phyloP scores from a whole-genome alignment of 2,888 invertebrate species.

The Amblyjoppa proteus region DNA sequence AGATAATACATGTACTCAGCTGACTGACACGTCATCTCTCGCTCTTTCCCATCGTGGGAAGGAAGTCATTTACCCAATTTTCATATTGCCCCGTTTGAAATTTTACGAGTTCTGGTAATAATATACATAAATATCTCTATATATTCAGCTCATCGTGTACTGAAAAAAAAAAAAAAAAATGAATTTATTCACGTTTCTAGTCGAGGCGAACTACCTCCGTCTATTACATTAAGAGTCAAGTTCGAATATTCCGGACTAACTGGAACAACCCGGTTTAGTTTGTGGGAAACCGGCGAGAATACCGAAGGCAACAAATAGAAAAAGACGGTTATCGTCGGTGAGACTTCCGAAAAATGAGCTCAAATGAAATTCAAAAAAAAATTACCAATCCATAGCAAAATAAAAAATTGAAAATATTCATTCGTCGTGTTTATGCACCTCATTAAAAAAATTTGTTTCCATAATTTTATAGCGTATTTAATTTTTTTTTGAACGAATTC shows the following conservation, averaged over 20 bases:
- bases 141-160: constrained; percentile 21
- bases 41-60: constrained; percentile 63
- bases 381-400: background rate
- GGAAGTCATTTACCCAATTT: constrained; percentile 66
- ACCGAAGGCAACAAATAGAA: constrained; percentile 17
- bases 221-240: constrained; percentile 33
- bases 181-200: constrained; percentile 23
- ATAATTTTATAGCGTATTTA: background rate
- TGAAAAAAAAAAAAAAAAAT: constrained; percentile 5
- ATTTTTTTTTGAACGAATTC: no score
- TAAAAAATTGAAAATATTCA: background rate
- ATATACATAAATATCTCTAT: constrained; percentile 51
- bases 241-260: constrained; percentile 34
- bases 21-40: constrained; percentile 32
- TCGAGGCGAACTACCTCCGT: constrained; percentile 17
- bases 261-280: constrained; percentile 35
- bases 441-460: background rate
- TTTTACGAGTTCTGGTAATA: constrained; percentile 62
- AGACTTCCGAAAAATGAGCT: background rate
- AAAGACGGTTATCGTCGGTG: background rate
- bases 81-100: constrained; percentile 53
- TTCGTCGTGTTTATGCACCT: background rate
- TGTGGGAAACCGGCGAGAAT: constrained; percentile 13
- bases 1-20: constrained; percentile 45
- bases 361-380: background rate